Evolutionary conservation across 2,113 vertebrate species (phyloP), one percentile per base, ranked within the genome.

Genomic region (Eretmochelys imbricata): DNA sequence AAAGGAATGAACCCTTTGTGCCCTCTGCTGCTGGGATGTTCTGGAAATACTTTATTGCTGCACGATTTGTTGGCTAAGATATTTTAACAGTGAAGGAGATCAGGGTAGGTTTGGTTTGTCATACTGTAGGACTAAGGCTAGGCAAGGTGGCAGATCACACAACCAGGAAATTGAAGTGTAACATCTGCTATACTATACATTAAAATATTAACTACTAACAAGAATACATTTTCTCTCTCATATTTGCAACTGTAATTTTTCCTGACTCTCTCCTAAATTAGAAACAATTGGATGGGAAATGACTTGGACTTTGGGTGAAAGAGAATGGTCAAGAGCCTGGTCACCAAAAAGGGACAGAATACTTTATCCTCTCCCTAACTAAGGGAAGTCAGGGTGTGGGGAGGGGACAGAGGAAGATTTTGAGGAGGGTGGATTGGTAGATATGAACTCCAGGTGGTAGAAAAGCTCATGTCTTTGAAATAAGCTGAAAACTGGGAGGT

Each of bases 81-180:
- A 20, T 69, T 69, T 69, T 69, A n/a, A 69, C n/a, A 4, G 19
- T 38, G 19, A 22, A 72, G 65, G n/a, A 38, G 65, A 22, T 72
- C 19, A 22, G 35, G 35, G 35, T 72, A 22, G 38, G 65, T 72
- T 72, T 72, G 35, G 17, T 72, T 72, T 38, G 65, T 72, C n/a
- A 38, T 38, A 19, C 65, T 72, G 19, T 72, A 72, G n/a, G 65
- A 22, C n/a, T 72, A 10, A 72, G 65, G n/a, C 5, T 38, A 82
- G 14, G 20, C 42, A 62, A 35, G 29, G 6, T 2, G 1, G 3
- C 17, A 10, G 75, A 85, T 49, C 11, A 72, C n/a, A 10, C 1
- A 0, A 0, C 0, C 5, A 22, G 25, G 62, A 5, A 22, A 51
- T 6, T 1, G 3, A 65, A 20, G 13, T 1, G 0, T 12, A 27